Conservation (phyloP, 2,888 invertebrate species). For the Julus scandinavius region DNA sequence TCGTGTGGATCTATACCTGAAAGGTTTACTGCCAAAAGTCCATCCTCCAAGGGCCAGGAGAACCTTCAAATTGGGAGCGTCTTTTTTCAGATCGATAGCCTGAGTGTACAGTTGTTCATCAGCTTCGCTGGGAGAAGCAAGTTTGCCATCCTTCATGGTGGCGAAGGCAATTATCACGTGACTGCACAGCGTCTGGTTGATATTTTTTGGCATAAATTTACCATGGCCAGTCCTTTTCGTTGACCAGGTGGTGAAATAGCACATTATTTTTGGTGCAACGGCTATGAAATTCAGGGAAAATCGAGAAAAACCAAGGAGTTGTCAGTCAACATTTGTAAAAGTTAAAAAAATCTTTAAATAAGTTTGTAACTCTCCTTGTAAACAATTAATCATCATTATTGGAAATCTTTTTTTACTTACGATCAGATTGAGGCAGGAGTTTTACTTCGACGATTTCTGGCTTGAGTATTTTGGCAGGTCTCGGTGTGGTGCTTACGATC, state of each 20-base stretch:
- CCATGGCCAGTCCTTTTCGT: constrained; percentile 89
- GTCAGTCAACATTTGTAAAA: too few relatives aligned
- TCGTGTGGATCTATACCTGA: constrained; percentile 56
- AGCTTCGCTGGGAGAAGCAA: constrained; percentile 78
- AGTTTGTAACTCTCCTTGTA: too few relatives aligned
- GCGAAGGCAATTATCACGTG: constrained; percentile 96
- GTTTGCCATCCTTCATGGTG: constrained; percentile 84
- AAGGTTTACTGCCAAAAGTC: constrained; percentile 93
- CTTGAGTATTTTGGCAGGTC: constrained; percentile 66
- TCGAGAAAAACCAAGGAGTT: not conserved
- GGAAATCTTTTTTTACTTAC: constrained; percentile 40
- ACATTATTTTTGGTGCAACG: constrained; percentile 75
- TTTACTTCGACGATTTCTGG: constrained; percentile 48
- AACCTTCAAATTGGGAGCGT: constrained; percentile 86
- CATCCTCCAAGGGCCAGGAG: constrained; percentile 81
- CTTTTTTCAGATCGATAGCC: constrained; percentile 84
- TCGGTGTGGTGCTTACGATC: constrained; percentile 71
- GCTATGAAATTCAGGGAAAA: constrained; percentile 52
- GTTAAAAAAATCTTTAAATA: too few relatives aligned
- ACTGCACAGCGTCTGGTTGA: constrained; percentile 89
- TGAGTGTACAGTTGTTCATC: constrained; percentile 83
- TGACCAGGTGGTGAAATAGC: constrained; percentile 97
- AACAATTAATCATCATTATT: too few relatives aligned
- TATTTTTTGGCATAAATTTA: constrained; percentile 87
- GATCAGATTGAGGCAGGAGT: constrained; percentile 47